Evolutionary conservation across 2,888 invertebrate genomes (phyloP).

Genomic region (Plagiodera versicolora): DNA sequence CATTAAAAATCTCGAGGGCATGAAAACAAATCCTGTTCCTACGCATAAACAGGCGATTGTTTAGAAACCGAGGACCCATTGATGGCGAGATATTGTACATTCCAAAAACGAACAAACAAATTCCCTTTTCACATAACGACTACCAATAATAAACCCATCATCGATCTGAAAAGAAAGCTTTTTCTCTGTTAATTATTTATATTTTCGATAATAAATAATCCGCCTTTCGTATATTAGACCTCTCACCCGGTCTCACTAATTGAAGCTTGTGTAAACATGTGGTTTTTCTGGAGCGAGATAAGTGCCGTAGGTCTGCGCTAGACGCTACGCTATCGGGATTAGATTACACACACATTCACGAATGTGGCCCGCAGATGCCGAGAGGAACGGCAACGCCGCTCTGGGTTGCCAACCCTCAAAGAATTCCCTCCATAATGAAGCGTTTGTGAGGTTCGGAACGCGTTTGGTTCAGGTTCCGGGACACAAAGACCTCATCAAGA

Average conservation of each 20-base stretch:
- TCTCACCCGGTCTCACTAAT: conserved; percentile 34
- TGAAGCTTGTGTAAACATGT: conserved; percentile 43
- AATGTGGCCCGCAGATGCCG: conserved; percentile 41
- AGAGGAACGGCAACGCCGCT: conserved; percentile 10
- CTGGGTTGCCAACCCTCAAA: conserved; percentile 23
- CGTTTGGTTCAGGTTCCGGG: background rate
- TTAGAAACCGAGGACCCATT: conserved; percentile 14
- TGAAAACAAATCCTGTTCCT: background rate
- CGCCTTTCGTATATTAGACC: conserved; percentile 29
- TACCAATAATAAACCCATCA: conserved; percentile 39
- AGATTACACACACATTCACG: conserved; percentile 28
- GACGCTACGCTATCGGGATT: conserved; percentile 28
- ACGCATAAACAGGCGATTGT: conserved; percentile 10
- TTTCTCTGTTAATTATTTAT: conserved; percentile 35
- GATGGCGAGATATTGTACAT: conserved; percentile 7
- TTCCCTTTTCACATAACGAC: conserved; percentile 22
- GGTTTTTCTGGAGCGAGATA: conserved; percentile 42
- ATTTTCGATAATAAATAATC: conserved; percentile 40
- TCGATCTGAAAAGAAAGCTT: conserved; percentile 31
- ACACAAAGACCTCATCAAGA: background rate
- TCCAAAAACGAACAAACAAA: conserved; percentile 12
- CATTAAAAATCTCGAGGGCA: background rate
- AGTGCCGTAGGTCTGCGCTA: conserved; percentile 13
- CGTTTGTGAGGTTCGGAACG: background rate
- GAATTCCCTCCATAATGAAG: conserved; percentile 4